Conservation (phyloP, 2,113 vertebrate genomes). For the Eolophus roseicapilla region DNA sequence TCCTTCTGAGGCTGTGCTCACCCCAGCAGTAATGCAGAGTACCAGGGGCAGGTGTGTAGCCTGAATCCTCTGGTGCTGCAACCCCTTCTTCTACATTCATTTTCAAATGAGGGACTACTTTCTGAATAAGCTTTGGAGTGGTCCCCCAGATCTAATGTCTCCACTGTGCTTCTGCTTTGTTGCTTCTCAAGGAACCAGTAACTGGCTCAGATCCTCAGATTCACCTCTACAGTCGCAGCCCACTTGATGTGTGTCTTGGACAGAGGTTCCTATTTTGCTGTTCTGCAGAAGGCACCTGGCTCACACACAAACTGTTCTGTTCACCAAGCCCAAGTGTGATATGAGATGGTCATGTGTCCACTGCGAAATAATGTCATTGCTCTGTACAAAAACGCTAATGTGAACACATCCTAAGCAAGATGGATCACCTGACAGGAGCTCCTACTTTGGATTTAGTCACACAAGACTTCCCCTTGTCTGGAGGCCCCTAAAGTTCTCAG, state of each 20-base stretch:
- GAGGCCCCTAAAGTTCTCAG: accelerated
- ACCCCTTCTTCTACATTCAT: neutral
- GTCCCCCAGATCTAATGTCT: neutral
- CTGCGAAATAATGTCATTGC: neutral
- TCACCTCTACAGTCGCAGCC: accelerated
- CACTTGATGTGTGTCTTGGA: neutral
- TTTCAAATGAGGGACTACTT: neutral
- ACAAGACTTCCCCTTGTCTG: neutral
- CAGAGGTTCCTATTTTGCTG: neutral
- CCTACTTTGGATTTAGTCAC: neutral
- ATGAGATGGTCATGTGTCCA: accelerated
- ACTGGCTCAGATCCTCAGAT: neutral
- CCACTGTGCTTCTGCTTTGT: neutral
- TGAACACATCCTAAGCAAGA: neutral
- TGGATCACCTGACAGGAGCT: neutral
- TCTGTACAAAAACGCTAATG: neutral
- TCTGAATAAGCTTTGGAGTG: neutral
- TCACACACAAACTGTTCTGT: neutral
- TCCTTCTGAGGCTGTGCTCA: neutral
- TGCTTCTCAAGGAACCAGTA: neutral
- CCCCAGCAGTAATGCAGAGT: neutral
- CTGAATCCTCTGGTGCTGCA: neutral
- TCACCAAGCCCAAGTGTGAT: accelerated
- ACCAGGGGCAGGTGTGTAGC: neutral
- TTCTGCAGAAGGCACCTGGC: neutral